These are phyloP conservation scores for Osmerus mordax DNA, from an alignment of 2,113 vertebrate genomes.

Conservation along the genomic window DNA sequence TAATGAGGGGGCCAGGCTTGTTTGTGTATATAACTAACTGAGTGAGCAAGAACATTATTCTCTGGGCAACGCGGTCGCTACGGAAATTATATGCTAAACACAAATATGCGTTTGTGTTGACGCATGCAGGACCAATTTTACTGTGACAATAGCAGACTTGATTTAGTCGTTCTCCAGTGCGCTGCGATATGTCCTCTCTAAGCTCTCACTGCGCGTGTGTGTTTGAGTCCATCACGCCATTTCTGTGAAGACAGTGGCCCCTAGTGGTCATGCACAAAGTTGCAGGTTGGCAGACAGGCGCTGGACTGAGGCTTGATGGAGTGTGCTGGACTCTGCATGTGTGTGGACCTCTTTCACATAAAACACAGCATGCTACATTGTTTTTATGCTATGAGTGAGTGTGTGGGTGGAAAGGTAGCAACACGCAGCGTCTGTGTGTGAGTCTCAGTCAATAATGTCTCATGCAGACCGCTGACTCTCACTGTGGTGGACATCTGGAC, in stretches of 20 bases:
- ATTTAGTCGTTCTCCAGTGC: background rate
- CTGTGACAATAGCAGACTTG: background rate
- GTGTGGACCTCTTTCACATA: no score
- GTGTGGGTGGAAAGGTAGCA: no score
- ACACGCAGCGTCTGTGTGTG: no score
- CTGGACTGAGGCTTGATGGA: no score
- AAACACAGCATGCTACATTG: no score
- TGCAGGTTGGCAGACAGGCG: background rate
- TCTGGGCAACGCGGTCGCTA: background rate
- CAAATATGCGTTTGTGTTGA: background rate
- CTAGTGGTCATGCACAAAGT: slow-evolving; percentile 37
- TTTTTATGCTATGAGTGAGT: no score
- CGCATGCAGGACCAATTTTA: background rate
- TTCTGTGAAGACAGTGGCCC: slow-evolving; percentile 45
- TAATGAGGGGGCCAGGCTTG: background rate
- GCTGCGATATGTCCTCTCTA: background rate
- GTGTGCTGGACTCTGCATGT: no score
- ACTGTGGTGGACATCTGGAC: no score
- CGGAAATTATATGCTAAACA: background rate
- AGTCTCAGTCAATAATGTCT: no score
- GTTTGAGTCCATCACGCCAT: background rate
- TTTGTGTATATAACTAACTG: slow-evolving; percentile 14
- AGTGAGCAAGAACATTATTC: background rate
- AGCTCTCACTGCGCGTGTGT: no score
- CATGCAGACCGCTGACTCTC: no score